Percentiles rank a stretch among this genome's conserved stretches.
Evolutionary conservation across 1,140 invertebrate genomes (phyloP).

Genomic region (Odontomachus brunneus): DNA sequence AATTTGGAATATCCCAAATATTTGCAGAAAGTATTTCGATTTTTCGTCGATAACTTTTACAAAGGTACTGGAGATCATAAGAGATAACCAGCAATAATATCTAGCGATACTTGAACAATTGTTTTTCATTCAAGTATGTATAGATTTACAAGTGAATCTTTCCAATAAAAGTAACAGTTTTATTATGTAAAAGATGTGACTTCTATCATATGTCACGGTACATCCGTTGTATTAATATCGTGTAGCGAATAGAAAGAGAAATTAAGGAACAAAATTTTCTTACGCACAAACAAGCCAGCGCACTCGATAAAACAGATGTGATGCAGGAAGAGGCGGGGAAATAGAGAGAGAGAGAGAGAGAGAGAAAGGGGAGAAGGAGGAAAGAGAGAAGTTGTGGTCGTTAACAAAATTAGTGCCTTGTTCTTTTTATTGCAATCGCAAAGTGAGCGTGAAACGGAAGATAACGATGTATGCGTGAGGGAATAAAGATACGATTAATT

Average conservation of each 20-base stretch:
- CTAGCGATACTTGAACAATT: too few species aligned
- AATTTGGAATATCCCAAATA: not conserved
- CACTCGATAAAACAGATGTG: not conserved
- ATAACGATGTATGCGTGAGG: not conserved
- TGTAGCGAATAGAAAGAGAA: not conserved
- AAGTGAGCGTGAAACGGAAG: conserved; percentile 24
- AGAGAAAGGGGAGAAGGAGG: not conserved
- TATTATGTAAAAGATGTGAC: not conserved
- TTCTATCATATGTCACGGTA: not conserved
- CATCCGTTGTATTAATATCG: conserved; percentile 17
- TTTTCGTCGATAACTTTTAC: too few species aligned
- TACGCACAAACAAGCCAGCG: conserved; percentile 7
- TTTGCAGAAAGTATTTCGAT: not conserved
- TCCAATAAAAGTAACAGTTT: not conserved
- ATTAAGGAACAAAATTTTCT: conserved; percentile 31
- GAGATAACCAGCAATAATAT: too few species aligned
- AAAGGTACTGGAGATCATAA: too few species aligned
- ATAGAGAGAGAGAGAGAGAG: not conserved
- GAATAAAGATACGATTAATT: not conserved
- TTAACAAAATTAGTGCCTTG: conserved; percentile 45
- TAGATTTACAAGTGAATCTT: not conserved
- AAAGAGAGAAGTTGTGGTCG: conserved; percentile 16
- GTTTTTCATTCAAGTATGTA: too few species aligned
- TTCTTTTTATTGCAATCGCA: conserved; percentile 41
- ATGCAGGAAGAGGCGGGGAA: not conserved